Evolutionary conservation across 2,888 invertebrate species (phyloP), one percentile per base, ranked within the genome.

Genomic region (Drosophila antonietae): DNA sequence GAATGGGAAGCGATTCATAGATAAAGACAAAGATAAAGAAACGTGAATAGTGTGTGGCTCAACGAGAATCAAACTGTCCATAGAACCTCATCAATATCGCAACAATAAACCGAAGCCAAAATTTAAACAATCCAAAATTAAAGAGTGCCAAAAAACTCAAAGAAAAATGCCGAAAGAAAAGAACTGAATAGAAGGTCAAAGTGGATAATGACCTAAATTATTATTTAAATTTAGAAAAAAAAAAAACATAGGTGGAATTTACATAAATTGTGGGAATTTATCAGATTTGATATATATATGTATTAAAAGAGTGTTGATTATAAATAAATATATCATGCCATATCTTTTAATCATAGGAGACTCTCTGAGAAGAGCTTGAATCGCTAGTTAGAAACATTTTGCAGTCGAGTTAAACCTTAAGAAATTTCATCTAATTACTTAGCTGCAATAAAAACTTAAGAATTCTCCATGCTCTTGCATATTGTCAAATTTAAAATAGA

Each of bases 31-130:
- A 41, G 51, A 10, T 20, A 39, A 39, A 44, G 39, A 28, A 18
- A 33, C 23, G 23, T 46, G 15, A 46, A 15, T 15, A 37, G 37
- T n/a, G 15, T 46, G 15, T 14, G 15, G 2, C 3, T 28, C n/a
- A 47, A 43, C 23, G 37, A 59, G 39, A 47, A 31, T 39, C 10
- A 23, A 67, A 31, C 35, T 67, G 66, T 49, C 59, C 37, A 53
- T 53, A 49, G 49, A 41, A 77, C 49, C 63, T 67, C 51, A 59
- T 57, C 31, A 63, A 56, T 60, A 57, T 31, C 39, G 2, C 39
- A 64, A 77, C 73, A 75, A 75, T 31, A 57, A 49, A 49, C 60
- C 46, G 53, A 75, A 78, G 52, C 53, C 15, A 78, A 41, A 46
- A 51, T 46, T 23, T 44, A 41, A 46, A 64, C 57, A 59, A 59